phyloP scores from a whole-genome alignment of 2,797 vertebrate genomes.

The Denticeps clupeoides region DNA sequence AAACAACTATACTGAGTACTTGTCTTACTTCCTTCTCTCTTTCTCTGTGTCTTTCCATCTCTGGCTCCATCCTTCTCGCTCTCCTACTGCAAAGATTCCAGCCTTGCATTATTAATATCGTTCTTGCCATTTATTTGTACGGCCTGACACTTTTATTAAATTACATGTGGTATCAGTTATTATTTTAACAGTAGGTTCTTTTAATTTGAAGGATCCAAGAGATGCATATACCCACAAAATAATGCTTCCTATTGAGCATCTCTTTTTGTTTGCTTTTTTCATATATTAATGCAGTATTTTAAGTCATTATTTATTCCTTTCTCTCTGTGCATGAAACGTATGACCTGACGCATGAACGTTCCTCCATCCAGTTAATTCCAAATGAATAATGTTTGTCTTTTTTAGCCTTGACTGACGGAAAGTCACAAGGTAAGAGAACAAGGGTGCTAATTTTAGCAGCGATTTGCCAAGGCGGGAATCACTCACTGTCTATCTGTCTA shows the following conservation, averaged over 20 bases:
- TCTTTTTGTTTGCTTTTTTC: too few species aligned
- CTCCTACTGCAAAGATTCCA: constrained; percentile 33
- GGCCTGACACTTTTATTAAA: constrained; percentile 60
- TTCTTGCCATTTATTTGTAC: constrained; percentile 52
- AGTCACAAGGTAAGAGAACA: too few species aligned
- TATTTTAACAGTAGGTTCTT: constrained; percentile 33
- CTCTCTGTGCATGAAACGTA: too few species aligned
- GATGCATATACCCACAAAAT: constrained; percentile 28
- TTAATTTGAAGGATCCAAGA: constrained; percentile 35
- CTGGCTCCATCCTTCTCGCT: constrained; percentile 13
- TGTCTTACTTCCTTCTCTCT: constrained; percentile 16
- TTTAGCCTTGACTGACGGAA: too few species aligned
- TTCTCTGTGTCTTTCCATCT: constrained; percentile 9
- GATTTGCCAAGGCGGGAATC: background rate
- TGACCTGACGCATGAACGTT: too few species aligned
- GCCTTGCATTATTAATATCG: constrained; percentile 62
- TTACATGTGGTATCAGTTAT: constrained; percentile 43
- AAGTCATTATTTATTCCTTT: too few species aligned
- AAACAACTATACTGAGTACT: too few species aligned
- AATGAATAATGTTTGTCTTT: too few species aligned
- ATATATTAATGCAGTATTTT: too few species aligned
- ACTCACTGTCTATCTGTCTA: background rate
- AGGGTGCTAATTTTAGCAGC: background rate
- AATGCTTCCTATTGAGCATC: too few species aligned
- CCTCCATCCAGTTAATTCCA: too few species aligned